Evolutionary conservation across 2,797 vertebrate species (phyloP).

Genomic region (Rhinogobio ventralis): DNA sequence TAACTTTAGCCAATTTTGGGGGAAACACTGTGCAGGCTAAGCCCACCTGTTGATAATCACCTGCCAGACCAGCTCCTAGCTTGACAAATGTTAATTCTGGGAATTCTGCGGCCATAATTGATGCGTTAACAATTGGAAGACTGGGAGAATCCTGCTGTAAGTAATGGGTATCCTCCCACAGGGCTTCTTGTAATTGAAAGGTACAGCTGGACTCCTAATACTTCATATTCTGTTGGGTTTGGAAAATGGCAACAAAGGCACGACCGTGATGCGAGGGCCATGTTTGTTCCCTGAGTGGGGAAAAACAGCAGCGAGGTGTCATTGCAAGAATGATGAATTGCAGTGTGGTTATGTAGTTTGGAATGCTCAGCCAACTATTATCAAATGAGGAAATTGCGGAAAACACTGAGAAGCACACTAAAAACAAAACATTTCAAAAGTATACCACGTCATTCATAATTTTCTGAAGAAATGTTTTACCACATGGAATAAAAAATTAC

Average conservation of each 20-base stretch:
- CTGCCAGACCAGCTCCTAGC: slow-evolving; percentile 58
- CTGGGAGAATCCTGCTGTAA: slow-evolving; percentile 53
- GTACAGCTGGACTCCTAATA: slow-evolving; percentile 52
- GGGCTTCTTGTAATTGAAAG: slow-evolving; percentile 56
- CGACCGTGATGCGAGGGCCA: slow-evolving; percentile 30
- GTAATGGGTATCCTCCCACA: slow-evolving; percentile 60
- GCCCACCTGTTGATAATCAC: slow-evolving; percentile 52
- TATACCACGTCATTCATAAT: slow-evolving; percentile 8
- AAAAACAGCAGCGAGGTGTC: slow-evolving; percentile 44
- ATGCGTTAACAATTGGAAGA: slow-evolving; percentile 56
- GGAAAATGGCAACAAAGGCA: slow-evolving; percentile 44
- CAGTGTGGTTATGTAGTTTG: slow-evolving; percentile 47
- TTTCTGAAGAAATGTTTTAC: not conserved
- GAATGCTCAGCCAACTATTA: slow-evolving; percentile 24
- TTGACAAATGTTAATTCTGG: slow-evolving; percentile 53
- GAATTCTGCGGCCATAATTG: slow-evolving; percentile 44
- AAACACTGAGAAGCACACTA: slow-evolving; percentile 31
- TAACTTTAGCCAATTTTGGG: slow-evolving; percentile 43
- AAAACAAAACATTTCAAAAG: slow-evolving; percentile 24
- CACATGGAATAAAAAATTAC: not conserved
- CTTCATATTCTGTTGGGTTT: slow-evolving; percentile 49
- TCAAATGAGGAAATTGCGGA: slow-evolving; percentile 36
- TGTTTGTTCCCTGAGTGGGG: slow-evolving; percentile 45
- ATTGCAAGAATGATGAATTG: slow-evolving; percentile 50
- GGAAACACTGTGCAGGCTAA: slow-evolving; percentile 66